Evolutionary conservation across 2,888 invertebrate species (phyloP).

Genomic region (Troides aeacus): DNA sequence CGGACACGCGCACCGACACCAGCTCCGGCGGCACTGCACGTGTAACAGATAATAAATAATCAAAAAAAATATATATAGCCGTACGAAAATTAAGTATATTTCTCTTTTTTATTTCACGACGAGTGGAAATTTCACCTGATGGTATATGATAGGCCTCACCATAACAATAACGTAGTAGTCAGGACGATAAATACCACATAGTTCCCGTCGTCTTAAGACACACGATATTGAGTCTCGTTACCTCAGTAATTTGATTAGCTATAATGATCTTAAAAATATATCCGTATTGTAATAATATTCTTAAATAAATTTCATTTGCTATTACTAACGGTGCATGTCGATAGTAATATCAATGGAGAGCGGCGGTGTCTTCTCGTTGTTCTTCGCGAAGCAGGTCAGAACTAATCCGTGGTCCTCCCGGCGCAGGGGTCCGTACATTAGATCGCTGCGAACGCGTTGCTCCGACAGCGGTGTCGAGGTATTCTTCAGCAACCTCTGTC

Average conservation of each 20-base stretch:
- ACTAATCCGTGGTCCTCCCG: constrained; percentile 83
- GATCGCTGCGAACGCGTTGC: constrained; percentile 82
- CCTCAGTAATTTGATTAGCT: too few species aligned
- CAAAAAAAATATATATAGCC: too few species aligned
- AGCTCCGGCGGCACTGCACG: constrained; percentile 64
- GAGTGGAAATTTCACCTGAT: too few species aligned
- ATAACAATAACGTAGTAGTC: too few species aligned
- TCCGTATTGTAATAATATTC: too few species aligned
- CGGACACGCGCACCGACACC: constrained; percentile 53
- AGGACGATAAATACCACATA: too few species aligned
- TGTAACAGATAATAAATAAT: not conserved
- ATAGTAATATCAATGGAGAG: constrained; percentile 83
- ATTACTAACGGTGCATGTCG: constrained; percentile 84
- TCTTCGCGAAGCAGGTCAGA: constrained; percentile 84
- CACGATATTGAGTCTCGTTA: too few species aligned
- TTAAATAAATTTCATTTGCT: not conserved
- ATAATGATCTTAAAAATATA: too few species aligned
- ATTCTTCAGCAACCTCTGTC: constrained; percentile 81
- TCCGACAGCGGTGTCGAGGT: constrained; percentile 81
- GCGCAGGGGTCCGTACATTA: constrained; percentile 81
- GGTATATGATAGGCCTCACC: too few species aligned
- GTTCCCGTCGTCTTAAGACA: too few species aligned
- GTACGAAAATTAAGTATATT: too few species aligned
- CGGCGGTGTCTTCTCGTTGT: constrained; percentile 84
- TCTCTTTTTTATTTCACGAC: too few species aligned